phyloP scores from a whole-genome alignment of 2,888 invertebrate genomes.

The Drosophila sordidula region DNA sequence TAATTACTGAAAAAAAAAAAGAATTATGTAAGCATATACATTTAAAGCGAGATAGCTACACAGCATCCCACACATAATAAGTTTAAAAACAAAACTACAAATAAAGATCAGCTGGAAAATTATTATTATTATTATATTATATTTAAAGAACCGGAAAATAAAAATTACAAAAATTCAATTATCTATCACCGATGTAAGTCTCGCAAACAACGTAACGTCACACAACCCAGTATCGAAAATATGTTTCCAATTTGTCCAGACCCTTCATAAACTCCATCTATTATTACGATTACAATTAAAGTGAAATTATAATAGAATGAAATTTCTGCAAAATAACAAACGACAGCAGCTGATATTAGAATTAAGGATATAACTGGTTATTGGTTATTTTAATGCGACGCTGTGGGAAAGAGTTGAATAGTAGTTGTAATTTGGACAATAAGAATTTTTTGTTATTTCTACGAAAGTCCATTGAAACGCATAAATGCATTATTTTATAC shows the following conservation, averaged over 20 bases:
- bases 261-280: slow-evolving; percentile 24
- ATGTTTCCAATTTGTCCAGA: neutral
- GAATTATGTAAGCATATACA: slow-evolving; percentile 76
- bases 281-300: slow-evolving; percentile 75
- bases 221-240: slow-evolving; percentile 3
- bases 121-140: slow-evolving; percentile 78
- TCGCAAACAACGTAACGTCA: slow-evolving; percentile 31
- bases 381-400: neutral
- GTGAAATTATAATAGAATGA: slow-evolving; percentile 57
- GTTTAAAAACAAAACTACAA: slow-evolving; percentile 79
- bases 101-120: slow-evolving; percentile 80
- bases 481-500: no score
- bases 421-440: no score
- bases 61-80: slow-evolving; percentile 79
- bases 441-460: no score
- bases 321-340: slow-evolving; percentile 15
- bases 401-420: neutral
- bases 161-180: slow-evolving; percentile 77
- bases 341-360: slow-evolving; percentile 1
- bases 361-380: neutral
- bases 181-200: slow-evolving; percentile 41
- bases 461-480: no score
- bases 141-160: slow-evolving; percentile 81
- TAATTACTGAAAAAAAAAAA: slow-evolving; percentile 68
- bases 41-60: slow-evolving; percentile 78